phyloP scores from a whole-genome alignment of 2,888 invertebrate species.

The Nemurella pictetii region DNA sequence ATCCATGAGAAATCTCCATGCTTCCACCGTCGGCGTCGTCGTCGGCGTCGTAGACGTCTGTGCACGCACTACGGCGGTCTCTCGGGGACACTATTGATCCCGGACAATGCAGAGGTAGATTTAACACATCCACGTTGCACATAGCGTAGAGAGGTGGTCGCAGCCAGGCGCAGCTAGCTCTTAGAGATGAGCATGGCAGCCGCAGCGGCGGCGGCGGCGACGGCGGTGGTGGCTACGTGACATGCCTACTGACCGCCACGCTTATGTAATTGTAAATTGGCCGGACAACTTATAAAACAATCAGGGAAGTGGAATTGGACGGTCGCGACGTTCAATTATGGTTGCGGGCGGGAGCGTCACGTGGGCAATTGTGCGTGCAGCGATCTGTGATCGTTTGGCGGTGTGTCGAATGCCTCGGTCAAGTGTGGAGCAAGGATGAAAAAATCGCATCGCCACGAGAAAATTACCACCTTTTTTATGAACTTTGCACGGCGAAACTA shows the following conservation, averaged over 20 bases:
- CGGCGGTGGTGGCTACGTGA: not conserved
- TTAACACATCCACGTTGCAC: not conserved
- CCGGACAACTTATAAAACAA: slow-evolving; percentile 12
- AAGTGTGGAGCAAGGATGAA: not conserved
- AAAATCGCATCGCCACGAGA: not conserved
- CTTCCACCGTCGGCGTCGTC: not conserved
- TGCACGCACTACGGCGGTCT: not conserved
- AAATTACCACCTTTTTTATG: not conserved
- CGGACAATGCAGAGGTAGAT: slow-evolving; percentile 15
- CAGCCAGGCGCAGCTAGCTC: not conserved
- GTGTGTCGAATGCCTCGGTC: too few species aligned
- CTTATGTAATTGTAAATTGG: slow-evolving; percentile 20
- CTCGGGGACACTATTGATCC: slow-evolving; percentile 20
- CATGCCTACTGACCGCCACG: not conserved
- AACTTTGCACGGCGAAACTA: not conserved
- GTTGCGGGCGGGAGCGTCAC: not conserved
- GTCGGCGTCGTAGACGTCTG: not conserved
- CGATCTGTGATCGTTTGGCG: not conserved
- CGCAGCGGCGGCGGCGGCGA: not conserved
- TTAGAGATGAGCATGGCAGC: not conserved
- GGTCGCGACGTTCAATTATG: not conserved
- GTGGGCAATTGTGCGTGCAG: not conserved
- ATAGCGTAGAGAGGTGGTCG: not conserved
- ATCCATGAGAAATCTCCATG: not conserved
- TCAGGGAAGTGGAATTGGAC: not conserved